These are phyloP conservation scores for Congeria kusceri DNA, from an alignment of 2,888 invertebrate genomes.

Conservation along the genomic window DNA sequence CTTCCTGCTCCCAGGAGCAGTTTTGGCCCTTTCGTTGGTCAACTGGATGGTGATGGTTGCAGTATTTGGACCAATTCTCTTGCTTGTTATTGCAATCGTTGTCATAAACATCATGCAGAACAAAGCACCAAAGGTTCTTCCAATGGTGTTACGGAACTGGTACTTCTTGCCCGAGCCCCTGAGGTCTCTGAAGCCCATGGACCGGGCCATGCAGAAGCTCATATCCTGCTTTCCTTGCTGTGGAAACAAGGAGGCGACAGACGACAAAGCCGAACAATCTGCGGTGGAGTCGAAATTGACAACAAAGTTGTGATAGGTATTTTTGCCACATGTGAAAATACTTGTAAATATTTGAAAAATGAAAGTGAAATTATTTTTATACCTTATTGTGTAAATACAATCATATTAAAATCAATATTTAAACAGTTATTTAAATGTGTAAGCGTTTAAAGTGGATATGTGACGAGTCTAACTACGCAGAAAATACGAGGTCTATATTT, in stretches of 20 bases:
- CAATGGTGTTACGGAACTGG: conserved; percentile 73
- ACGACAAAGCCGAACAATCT: no score
- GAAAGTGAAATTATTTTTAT: no score
- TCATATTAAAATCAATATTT: no score
- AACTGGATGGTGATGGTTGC: conserved; percentile 67
- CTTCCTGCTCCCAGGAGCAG: conserved; percentile 67
- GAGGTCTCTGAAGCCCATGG: conserved; percentile 72
- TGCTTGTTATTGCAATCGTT: conserved; percentile 66
- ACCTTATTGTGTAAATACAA: no score
- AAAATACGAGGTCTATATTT: no score
- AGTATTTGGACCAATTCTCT: conserved; percentile 63
- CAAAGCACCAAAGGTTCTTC: conserved; percentile 68
- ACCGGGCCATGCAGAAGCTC: conserved; percentile 18
- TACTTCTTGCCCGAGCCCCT: conserved; percentile 75
- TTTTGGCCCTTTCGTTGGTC: conserved; percentile 71
- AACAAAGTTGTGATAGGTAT: no score
- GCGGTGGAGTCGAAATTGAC: no score
- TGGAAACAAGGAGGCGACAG: neutral
- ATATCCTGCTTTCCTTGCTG: neutral
- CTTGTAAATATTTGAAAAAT: no score
- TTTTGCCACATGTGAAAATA: no score
- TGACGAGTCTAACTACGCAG: no score
- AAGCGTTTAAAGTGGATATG: no score
- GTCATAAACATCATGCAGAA: conserved; percentile 75
- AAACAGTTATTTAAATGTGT: no score